Evolutionary conservation across 2,888 invertebrate genomes (phyloP).

Genomic region (Hyles lineata): DNA sequence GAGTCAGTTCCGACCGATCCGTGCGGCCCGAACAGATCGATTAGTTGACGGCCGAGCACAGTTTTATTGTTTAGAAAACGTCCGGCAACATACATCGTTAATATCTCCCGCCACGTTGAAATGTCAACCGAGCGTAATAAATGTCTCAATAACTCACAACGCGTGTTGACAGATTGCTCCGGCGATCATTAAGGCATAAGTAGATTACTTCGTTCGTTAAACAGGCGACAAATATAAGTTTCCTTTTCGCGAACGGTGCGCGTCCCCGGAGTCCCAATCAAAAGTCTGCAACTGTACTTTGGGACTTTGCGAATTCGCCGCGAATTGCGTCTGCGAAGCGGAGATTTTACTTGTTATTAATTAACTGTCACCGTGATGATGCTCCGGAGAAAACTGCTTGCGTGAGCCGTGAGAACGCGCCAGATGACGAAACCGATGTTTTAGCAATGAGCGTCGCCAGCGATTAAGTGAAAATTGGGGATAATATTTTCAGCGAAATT

Average conservation of each 20-base stretch:
- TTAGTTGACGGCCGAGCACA: conserved; percentile 44
- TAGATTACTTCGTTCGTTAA: conserved; percentile 58
- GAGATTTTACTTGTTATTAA: conserved; percentile 69
- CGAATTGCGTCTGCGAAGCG: conserved; percentile 49
- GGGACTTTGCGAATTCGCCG: conserved; percentile 53
- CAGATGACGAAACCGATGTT: conserved; percentile 57
- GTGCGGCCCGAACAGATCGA: conserved; percentile 50
- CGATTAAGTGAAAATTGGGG: conserved; percentile 56
- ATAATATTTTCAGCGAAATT: conserved; percentile 51
- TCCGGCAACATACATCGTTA: conserved; percentile 48
- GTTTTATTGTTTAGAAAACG: conserved; percentile 56
- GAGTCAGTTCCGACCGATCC: conserved; percentile 50
- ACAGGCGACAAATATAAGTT: conserved; percentile 51
- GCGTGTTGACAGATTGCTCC: conserved; percentile 56
- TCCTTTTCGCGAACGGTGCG: conserved; percentile 36
- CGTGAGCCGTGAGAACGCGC: conserved; percentile 58
- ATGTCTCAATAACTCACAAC: conserved; percentile 61
- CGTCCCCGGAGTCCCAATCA: conserved; percentile 59
- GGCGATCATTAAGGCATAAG: conserved; percentile 57
- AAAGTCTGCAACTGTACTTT: conserved; percentile 65
- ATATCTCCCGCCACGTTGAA: conserved; percentile 55
- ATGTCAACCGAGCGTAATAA: conserved; percentile 58
- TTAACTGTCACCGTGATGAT: conserved; percentile 57
- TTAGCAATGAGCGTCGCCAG: conserved; percentile 46
- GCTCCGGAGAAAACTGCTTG: conserved; percentile 40